Evolutionary conservation across 1,140 invertebrate genomes (phyloP).

Genomic region (Pogonus chalceus): DNA sequence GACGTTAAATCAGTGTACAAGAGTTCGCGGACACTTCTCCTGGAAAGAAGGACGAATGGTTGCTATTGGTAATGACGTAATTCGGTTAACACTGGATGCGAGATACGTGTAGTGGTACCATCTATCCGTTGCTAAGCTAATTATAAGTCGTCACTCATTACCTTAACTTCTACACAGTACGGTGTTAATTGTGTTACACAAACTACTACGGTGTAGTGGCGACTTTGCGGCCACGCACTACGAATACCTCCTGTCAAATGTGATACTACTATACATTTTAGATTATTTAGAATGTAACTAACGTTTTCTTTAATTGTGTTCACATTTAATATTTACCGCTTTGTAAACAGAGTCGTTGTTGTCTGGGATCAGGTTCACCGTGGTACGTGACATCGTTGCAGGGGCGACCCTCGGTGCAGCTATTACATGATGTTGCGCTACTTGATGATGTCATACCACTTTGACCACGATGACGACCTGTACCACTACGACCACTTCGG

Average conservation of each 20-base stretch:
- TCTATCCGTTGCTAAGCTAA: constrained; percentile 31
- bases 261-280: too few species aligned
- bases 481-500: constrained; percentile 19
- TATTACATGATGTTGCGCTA: constrained; percentile 40
- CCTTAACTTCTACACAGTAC: constrained; percentile 25
- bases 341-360: constrained; percentile 28
- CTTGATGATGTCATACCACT: constrained; percentile 44
- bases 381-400: constrained; percentile 29
- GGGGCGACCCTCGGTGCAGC: constrained; percentile 27
- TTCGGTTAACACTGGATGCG: constrained; percentile 24
- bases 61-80: constrained; percentile 22
- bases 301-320: too few species aligned
- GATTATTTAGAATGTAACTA: too few species aligned
- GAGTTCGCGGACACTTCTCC: not conserved
- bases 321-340: constrained; percentile 27
- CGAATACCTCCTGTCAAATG: too few species aligned
- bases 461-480: constrained; percentile 27
- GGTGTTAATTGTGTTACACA: constrained; percentile 26
- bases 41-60: constrained; percentile 5
- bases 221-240: constrained; percentile 1
- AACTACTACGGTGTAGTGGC: constrained; percentile 11
- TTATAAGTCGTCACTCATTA: constrained; percentile 33
- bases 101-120: constrained; percentile 29
- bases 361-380: constrained; percentile 18
- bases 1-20: not conserved